phyloP scores from a whole-genome alignment of 2,888 invertebrate species.

The Luperina testacea region DNA sequence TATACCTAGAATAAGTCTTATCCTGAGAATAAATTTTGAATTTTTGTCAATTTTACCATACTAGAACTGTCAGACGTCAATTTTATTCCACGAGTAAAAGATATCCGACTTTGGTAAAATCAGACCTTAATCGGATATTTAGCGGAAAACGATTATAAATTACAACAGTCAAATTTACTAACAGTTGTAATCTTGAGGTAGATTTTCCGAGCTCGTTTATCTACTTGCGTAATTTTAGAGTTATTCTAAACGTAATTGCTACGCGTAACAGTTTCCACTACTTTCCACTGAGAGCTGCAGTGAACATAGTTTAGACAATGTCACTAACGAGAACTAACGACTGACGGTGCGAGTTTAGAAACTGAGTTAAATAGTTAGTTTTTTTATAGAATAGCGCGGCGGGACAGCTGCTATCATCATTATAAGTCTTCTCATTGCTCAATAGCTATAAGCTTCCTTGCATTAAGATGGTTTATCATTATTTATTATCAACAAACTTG shows the following conservation, averaged over 20 bases:
- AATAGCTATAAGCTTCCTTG: background rate
- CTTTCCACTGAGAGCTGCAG: background rate
- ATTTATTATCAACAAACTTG: too few relatives aligned
- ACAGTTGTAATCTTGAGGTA: background rate
- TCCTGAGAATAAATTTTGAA: too few relatives aligned
- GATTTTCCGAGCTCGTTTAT: background rate
- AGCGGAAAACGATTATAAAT: too few relatives aligned
- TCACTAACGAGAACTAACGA: slow-evolving; percentile 26
- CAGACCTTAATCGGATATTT: too few relatives aligned
- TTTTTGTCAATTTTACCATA: too few relatives aligned
- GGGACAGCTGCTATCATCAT: background rate
- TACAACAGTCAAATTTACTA: background rate
- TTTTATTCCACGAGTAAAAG: too few relatives aligned
- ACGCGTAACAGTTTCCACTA: background rate
- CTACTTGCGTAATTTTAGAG: background rate
- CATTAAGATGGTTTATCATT: too few relatives aligned
- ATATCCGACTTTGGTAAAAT: too few relatives aligned
- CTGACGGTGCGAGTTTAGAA: slow-evolving; percentile 5
- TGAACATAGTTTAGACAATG: slow-evolving; percentile 15
- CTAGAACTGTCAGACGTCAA: too few relatives aligned
- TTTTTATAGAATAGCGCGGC: slow-evolving; percentile 4
- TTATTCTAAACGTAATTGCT: slow-evolving; percentile 12
- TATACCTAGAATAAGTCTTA: too few relatives aligned
- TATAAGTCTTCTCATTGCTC: background rate
- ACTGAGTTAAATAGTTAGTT: slow-evolving; percentile 6